Base-by-base conservation (phyloP, 2,888 invertebrate species). In the Coelopa pilipes region DNA sequence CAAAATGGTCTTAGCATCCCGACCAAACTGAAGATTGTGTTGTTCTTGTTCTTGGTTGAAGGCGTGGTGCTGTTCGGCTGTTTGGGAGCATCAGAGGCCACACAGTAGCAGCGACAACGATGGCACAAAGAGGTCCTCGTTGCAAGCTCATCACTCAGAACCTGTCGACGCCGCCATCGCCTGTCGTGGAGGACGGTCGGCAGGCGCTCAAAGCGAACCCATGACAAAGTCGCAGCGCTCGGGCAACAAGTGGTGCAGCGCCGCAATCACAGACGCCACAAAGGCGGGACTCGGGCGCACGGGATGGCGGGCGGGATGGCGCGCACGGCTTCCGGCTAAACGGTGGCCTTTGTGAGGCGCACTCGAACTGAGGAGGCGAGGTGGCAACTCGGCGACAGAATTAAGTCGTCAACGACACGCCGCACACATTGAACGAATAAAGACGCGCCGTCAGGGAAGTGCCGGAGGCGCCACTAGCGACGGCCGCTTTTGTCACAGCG, bases 131-230 rank as follows among this genome's bases (percentile, higher is more conserved):
- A 34, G 62, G 3, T 15, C 15, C n/a, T 53, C 10, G 4, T 53
- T 53, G 81, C 83, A 80, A 77, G 82, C 79, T 81, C 82, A 82
- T 82, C 82, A 83, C 82, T 83, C 83, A 82, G 76, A 78, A 79
- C 78, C 81, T 83, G 82, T 83, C 84, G 84, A 82, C 83, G 83
- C 80, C 83, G 81, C 84, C 83, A 83, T 82, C 21, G 19, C 57
- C 57, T 59, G n/a, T 57, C 19, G 17, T 57, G 17, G 1, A 34
- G 9, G 12, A 21, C 57, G 13, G 57, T 59, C 55, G 57, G 57
- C 19, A 59, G 57, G 57, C 62, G 34, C 45, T 34, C 62, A 62
- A 62, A 62, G 62, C 45, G 34, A 21, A 34, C 15, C 2, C 34
- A 34, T 34, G 34, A 24, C 34, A 62, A 62, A 62, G 62, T 62